Conservation (phyloP, 2,888 invertebrate genomes). For the Acanthoscelides obtectus region DNA sequence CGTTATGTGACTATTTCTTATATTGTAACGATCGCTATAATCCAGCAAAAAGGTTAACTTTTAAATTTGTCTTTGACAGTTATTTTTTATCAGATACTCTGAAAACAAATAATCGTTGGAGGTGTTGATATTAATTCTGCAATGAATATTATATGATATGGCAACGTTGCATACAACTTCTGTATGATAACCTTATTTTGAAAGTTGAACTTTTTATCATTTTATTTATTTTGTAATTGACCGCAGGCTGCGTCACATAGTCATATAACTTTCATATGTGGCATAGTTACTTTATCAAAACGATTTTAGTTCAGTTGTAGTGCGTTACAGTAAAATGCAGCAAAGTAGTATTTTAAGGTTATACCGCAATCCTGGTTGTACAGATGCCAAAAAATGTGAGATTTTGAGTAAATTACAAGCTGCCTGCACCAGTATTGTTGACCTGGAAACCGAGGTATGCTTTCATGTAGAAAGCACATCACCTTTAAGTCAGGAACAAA, state of each 20-base stretch:
- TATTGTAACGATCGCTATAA: too few relatives aligned
- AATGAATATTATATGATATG: not conserved
- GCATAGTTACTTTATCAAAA: not conserved
- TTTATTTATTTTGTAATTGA: not conserved
- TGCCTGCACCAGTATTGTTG: slow-evolving; percentile 47
- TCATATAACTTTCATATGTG: not conserved
- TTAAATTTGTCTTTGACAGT: too few relatives aligned
- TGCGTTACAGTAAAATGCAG: not conserved
- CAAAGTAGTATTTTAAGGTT: slow-evolving; percentile 50
- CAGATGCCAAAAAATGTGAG: slow-evolving; percentile 56
- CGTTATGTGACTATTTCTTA: too few relatives aligned
- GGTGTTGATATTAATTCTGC: too few relatives aligned
- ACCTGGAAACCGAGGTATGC: slow-evolving; percentile 70
- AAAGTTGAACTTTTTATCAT: not conserved
- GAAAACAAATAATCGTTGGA: too few relatives aligned
- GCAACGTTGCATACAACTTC: not conserved
- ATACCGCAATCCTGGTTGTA: slow-evolving; percentile 59
- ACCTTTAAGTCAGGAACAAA: slow-evolving; percentile 56
- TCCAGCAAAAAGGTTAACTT: too few relatives aligned
- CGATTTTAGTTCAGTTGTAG: not conserved
- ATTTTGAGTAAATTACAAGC: slow-evolving; percentile 54
- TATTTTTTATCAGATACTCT: too few relatives aligned
- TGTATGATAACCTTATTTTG: not conserved
- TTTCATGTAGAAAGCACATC: slow-evolving; percentile 68
- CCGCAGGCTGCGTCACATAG: not conserved